phyloP scores from a whole-genome alignment of 2,113 vertebrate species.

The Rhegmatorhina hoffmannsi region DNA sequence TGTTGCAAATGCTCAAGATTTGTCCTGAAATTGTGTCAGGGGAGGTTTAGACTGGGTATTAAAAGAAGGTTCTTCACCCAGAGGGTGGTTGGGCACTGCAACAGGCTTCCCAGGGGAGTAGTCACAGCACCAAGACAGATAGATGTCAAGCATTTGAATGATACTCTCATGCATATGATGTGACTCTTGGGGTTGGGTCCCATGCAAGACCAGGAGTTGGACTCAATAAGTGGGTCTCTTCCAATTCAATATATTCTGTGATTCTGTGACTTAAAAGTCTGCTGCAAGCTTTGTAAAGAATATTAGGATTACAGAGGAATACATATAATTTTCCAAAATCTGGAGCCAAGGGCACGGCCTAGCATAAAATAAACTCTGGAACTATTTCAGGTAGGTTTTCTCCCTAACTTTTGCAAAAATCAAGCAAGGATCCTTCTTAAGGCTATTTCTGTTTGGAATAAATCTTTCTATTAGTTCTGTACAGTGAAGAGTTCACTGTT shows the following conservation, averaged over 20 bases:
- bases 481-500: not conserved
- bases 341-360: fast-evolving
- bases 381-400: not conserved
- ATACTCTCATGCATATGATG: not conserved
- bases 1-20: not conserved
- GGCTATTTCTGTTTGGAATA: not conserved
- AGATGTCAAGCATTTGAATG: not conserved
- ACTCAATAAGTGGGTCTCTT: not conserved
- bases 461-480: not conserved
- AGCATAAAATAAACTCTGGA: not conserved
- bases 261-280: not conserved
- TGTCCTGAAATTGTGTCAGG: not conserved
- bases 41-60: not conserved
- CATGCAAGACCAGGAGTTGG: not conserved
- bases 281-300: not conserved
- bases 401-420: not conserved
- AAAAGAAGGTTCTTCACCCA: not conserved
- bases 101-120: not conserved
- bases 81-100: not conserved
- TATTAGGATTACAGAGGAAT: not conserved
- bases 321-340: not conserved
- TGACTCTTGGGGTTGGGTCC: not conserved
- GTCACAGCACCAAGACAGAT: not conserved
- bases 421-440: not conserved
- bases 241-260: not conserved